Evolutionary conservation across 2,888 invertebrate genomes (phyloP).

Genomic region (Troilus luridus): DNA sequence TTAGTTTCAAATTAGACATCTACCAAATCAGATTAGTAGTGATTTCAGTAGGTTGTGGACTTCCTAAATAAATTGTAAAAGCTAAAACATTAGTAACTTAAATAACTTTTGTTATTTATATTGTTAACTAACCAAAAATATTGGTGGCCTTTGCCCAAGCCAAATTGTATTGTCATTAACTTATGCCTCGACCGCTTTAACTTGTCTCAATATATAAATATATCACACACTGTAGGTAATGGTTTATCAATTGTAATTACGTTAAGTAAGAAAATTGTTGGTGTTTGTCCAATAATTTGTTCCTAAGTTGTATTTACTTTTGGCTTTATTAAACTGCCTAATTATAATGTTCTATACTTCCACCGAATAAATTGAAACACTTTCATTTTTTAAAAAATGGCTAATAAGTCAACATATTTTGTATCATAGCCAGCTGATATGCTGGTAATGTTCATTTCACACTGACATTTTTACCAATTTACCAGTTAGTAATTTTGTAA

Average conservation of each 20-base stretch:
- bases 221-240: slow-evolving; percentile 11
- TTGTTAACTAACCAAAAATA: neutral
- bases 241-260: neutral
- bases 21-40: neutral
- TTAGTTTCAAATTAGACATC: neutral
- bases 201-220: neutral
- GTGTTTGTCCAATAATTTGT: slow-evolving; percentile 45
- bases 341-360: slow-evolving; percentile 1
- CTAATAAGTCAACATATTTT: neutral
- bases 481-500: slow-evolving; percentile 34
- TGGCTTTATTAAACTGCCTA: slow-evolving; percentile 41
- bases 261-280: slow-evolving; percentile 44
- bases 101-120: slow-evolving; percentile 27
- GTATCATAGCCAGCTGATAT: neutral
- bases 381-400: neutral
- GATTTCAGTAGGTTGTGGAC: neutral
- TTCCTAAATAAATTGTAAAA: neutral
- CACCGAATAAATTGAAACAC: slow-evolving; percentile 58
- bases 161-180: neutral
- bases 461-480: slow-evolving; percentile 32
- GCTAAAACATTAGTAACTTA: neutral
- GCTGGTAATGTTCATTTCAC: neutral
- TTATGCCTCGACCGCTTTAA: neutral
- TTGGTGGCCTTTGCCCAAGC: slow-evolving; percentile 10
- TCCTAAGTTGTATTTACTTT: slow-evolving; percentile 55